Evolutionary conservation across 2,113 vertebrate genomes (phyloP).

Genomic region (Calidris pygmaea): DNA sequence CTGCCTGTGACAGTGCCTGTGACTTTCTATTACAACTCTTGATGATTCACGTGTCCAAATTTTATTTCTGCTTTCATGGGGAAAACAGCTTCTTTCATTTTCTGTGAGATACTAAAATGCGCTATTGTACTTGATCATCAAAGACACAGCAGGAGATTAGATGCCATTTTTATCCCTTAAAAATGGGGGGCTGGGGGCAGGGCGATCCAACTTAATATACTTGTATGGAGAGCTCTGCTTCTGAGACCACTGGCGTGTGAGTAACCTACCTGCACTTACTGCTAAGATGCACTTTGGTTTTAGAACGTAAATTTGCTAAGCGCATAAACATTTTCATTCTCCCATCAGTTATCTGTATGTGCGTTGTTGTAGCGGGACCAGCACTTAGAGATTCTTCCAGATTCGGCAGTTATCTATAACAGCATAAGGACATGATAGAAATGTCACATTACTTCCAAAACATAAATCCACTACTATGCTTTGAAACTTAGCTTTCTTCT

Average conservation of each 20-base stretch:
- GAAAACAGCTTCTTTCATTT: not conserved
- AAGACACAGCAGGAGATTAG: not conserved
- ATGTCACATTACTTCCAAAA: not conserved
- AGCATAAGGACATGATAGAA: not conserved
- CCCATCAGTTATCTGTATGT: not conserved
- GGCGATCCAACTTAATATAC: not conserved
- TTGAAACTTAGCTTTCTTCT: not conserved
- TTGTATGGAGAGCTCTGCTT: not conserved
- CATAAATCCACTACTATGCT: not conserved
- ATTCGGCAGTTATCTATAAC: not conserved
- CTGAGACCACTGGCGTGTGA: not conserved
- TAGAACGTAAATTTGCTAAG: not conserved
- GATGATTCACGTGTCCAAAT: not conserved
- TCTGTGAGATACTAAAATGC: not conserved
- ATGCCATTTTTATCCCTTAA: not conserved
- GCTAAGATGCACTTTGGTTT: not conserved
- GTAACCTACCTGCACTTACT: not conserved
- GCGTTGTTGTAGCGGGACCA: not conserved
- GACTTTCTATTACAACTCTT: not conserved
- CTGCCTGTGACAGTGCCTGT: not conserved
- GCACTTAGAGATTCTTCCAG: not conserved
- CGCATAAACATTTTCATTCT: not conserved
- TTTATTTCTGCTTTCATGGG: conserved; percentile 13
- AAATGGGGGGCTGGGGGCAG: not conserved
- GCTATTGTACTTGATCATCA: not conserved